These are phyloP conservation scores for Cephalopholis sonnerati DNA, from an alignment of 2,113 vertebrate species.

Conservation along the genomic window DNA sequence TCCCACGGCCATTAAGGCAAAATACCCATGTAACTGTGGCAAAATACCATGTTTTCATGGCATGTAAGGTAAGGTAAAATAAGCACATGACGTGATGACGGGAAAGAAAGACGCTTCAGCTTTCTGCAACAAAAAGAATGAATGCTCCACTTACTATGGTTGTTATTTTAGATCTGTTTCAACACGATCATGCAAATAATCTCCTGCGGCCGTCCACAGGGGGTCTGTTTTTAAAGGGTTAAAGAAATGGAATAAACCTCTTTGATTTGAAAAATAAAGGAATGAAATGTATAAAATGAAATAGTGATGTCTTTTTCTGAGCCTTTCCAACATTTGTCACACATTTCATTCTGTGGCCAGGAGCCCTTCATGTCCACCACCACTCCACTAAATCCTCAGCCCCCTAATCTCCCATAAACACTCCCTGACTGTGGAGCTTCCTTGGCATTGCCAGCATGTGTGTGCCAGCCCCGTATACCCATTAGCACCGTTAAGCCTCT, in stretches of 20 bases:
- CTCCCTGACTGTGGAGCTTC: conserved; percentile 61
- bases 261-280: neutral
- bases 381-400: conserved; percentile 63
- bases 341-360: conserved; percentile 40
- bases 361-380: conserved; percentile 60
- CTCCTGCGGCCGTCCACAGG: no score
- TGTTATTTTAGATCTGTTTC: no score
- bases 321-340: conserved; percentile 26
- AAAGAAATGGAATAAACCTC: neutral
- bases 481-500: conserved; percentile 65
- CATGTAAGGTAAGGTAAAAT: no score
- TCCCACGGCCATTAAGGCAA: no score
- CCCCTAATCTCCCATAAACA: conserved; percentile 72
- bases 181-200: no score
- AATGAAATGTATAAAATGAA: neutral
- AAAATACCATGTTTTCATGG: no score
- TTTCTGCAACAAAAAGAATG: no score
- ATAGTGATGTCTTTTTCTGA: neutral
- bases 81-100: no score
- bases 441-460: conserved; percentile 57
- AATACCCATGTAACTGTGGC: no score
- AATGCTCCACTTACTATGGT: no score
- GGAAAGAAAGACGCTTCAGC: no score
- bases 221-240: neutral
- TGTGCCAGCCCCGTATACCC: conserved; percentile 53